A percentile compares a stretch with the other conserved stretches of the same genome.
Conservation (phyloP, 2,888 invertebrate genomes). For the Orchesella flavescens region DNA sequence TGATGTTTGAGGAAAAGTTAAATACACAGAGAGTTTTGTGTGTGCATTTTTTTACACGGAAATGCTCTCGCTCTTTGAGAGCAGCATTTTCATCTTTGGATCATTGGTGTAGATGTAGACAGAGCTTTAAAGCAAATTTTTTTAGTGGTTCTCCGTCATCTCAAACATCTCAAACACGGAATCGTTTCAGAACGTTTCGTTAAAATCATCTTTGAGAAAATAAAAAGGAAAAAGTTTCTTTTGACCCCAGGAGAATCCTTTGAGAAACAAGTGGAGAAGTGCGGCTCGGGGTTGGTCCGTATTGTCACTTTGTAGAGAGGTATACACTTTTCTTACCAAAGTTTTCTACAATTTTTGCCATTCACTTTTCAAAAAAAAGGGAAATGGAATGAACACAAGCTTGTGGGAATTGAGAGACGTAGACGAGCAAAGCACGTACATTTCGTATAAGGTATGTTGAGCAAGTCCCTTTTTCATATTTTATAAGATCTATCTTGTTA, state of each 20-base stretch:
- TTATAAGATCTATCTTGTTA: not conserved
- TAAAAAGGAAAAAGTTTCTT: constrained; percentile 39
- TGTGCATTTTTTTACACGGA: too few relatives aligned
- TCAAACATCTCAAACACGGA: too few relatives aligned
- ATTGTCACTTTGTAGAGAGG: not conserved
- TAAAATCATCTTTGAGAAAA: constrained; percentile 4
- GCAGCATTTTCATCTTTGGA: not conserved
- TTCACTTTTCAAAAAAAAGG: too few relatives aligned
- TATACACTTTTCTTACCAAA: not conserved
- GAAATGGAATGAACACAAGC: too few relatives aligned
- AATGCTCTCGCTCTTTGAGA: not conserved
- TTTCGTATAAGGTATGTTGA: not conserved
- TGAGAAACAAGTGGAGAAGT: constrained; percentile 36
- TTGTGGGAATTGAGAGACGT: too few relatives aligned
- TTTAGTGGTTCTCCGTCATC: not conserved
- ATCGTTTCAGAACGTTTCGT: not conserved
- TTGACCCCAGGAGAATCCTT: constrained; percentile 51
- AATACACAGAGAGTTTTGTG: constrained; percentile 18
- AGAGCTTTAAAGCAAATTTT: constrained; percentile 1
- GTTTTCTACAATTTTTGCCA: constrained; percentile 32
- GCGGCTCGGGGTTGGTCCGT: constrained; percentile 6
- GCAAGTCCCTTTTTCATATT: not conserved
- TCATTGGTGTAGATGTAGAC: not conserved
- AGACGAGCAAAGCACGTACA: too few relatives aligned
- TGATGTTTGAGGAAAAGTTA: constrained; percentile 27